Percentiles rank a stretch among this genome's conserved stretches.
Conservation (phyloP, 2,797 vertebrate genomes). For the Malurus leucopterus region DNA sequence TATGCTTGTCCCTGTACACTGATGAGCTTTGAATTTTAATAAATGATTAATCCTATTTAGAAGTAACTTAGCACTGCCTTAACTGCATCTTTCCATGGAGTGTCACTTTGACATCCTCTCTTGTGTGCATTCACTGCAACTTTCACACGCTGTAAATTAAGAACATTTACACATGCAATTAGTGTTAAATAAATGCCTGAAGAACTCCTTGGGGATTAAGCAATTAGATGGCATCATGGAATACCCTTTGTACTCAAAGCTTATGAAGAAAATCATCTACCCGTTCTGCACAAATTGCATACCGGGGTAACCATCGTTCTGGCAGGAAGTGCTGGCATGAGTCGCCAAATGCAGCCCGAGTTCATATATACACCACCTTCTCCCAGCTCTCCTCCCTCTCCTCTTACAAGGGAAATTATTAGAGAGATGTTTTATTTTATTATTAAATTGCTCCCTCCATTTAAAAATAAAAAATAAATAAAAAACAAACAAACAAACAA, state of each 20-base stretch:
- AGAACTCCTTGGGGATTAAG: conserved; percentile 39
- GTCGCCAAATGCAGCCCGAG: background rate
- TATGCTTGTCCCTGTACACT: background rate
- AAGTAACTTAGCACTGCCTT: conserved; percentile 24
- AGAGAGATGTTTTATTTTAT: background rate
- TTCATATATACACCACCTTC: fast-evolving
- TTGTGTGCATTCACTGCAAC: conserved; percentile 38
- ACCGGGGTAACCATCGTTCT: background rate
- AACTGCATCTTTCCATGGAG: conserved; percentile 16
- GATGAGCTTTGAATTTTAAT: conserved; percentile 27
- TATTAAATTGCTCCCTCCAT: background rate
- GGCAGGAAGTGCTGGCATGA: background rate
- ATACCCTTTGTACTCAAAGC: conserved; percentile 38
- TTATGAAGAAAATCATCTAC: conserved; percentile 38
- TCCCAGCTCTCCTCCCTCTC: background rate
- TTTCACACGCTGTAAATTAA: conserved; percentile 59
- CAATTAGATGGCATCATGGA: conserved; percentile 55
- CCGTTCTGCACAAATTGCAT: background rate
- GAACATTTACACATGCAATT: conserved; percentile 59
- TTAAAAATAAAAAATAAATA: background rate
- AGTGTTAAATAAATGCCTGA: conserved; percentile 54
- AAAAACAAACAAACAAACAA: background rate
- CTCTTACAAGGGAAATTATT: background rate
- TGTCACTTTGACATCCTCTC: conserved; percentile 39
- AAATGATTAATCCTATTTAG: conserved; percentile 44